Percentiles rank a stretch among this genome's conserved stretches.
Evolutionary conservation across 2,888 invertebrate species (phyloP).

Genomic region (Drosophila lacicola): DNA sequence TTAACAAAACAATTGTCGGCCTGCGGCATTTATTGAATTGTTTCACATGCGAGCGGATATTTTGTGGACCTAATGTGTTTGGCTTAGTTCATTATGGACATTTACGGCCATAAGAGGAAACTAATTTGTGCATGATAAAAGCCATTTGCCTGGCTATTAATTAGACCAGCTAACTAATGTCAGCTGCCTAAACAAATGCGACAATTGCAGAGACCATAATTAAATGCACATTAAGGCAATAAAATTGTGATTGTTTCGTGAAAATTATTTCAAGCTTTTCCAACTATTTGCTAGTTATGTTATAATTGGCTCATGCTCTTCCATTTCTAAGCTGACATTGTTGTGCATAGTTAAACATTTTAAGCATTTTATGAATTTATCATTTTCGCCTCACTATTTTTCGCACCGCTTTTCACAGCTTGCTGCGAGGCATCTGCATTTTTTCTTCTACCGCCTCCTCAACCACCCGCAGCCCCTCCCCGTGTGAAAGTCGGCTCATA

Average conservation of each 20-base stretch:
- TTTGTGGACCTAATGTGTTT: slow-evolving; percentile 14
- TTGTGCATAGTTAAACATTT: slow-evolving; percentile 11
- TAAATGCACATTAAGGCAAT: slow-evolving; percentile 32
- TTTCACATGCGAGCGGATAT: slow-evolving; percentile 9
- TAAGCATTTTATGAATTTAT: slow-evolving; percentile 17
- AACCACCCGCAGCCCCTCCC: background rate
- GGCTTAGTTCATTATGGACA: slow-evolving; percentile 27
- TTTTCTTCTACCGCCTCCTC: slow-evolving; percentile 3
- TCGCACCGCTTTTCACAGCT: slow-evolving; percentile 34
- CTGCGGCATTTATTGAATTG: slow-evolving; percentile 39
- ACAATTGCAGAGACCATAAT: slow-evolving; percentile 17
- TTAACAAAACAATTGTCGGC: slow-evolving; percentile 29
- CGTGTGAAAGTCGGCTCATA: slow-evolving; percentile 39
- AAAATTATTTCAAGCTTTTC: slow-evolving; percentile 5
- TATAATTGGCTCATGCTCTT: background rate
- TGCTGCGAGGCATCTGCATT: slow-evolving; percentile 9
- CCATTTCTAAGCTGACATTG: background rate
- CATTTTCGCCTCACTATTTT: slow-evolving; percentile 17
- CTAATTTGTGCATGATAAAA: slow-evolving; percentile 57
- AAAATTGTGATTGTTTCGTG: slow-evolving; percentile 21
- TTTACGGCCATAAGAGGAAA: slow-evolving; percentile 26
- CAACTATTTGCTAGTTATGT: background rate
- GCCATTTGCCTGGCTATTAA: slow-evolving; percentile 55
- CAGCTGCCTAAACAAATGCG: slow-evolving; percentile 19
- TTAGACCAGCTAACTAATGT: slow-evolving; percentile 42